phyloP scores from a whole-genome alignment of 2,113 vertebrate species.

The Malurus alboscapulatus region DNA sequence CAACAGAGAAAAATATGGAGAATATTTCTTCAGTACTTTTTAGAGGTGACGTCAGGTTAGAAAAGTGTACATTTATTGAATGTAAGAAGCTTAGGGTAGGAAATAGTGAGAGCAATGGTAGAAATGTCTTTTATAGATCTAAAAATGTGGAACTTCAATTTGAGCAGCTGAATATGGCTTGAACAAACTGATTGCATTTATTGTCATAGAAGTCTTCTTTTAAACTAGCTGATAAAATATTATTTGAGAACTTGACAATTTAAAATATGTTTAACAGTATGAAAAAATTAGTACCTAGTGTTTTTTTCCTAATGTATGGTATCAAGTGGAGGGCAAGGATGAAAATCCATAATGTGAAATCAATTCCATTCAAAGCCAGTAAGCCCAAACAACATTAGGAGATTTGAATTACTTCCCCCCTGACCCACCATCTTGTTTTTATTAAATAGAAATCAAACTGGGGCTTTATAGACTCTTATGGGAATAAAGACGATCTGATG shows the following conservation, averaged over 20 bases:
- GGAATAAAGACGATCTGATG: not conserved
- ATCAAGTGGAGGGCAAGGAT: not conserved
- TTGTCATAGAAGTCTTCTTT: too few species aligned
- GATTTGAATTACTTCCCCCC: too few species aligned
- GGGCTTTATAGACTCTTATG: not conserved
- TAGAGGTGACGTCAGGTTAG: too few species aligned
- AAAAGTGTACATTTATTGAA: too few species aligned
- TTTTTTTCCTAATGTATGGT: not conserved
- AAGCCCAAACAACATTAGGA: not conserved
- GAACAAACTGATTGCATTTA: not conserved
- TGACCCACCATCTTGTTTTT: not conserved
- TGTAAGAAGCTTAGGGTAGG: too few species aligned
- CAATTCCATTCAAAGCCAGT: not conserved
- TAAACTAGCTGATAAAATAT: too few species aligned
- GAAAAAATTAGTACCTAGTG: not conserved
- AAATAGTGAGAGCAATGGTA: too few species aligned
- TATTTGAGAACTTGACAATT: not conserved
- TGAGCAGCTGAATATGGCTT: not conserved
- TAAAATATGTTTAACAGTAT: not conserved
- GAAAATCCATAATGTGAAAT: not conserved
- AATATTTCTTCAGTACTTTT: too few species aligned
- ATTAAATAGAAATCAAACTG: slow-evolving; percentile 8
- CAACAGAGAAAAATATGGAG: too few species aligned
- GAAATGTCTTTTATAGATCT: too few species aligned
- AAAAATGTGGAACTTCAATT: too few species aligned